Base-by-base conservation (phyloP, 2,888 invertebrate genomes). In the Abscondita cerata region DNA sequence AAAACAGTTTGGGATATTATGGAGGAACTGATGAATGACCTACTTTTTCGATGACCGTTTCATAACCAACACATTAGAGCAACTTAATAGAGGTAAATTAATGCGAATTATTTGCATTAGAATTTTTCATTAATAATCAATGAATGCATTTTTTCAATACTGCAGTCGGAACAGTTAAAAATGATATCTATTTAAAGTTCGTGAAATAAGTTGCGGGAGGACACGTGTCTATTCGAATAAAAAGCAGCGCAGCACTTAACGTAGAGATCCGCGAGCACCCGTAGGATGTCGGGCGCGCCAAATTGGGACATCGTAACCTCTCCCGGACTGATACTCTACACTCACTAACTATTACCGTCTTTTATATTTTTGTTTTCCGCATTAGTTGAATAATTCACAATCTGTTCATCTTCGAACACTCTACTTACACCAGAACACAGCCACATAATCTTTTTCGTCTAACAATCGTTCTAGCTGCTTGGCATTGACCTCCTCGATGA, bases 401-500 rank as follows among this genome's bases (percentile, higher is more conserved):
- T 53, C 34, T 25, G 55, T 15, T 53, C 57, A 62, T 52, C 46
- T 47, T 31, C 51, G 36, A 12, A 9, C 36, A 36, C 36, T 41
- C 12, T 85, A 93, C 95, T 95, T 91, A 95, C 95, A 95, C 93
- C 95, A 95, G 85, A 92, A 95, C 83, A 95, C 95, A 81, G 95
- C 95, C 81, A 95, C 93, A 86, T 92, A 94, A 84, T 94, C 94
- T 88, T 94, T 93, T 75, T 93, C 93, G 82, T 89, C 88, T 81
- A 95, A 87, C 76, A 94, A 87, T 81, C 92, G 89, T 81, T 94
- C 95, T 84, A 95, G 88, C 84, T 94, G 93, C 83, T 94, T 95
- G 81, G 92, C 89, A 83, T 92, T 93, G 84, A 95, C 93, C 85
- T 95, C 94, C 84, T 95, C 94, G 85, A 95, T 95, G 84, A 92